A percentile compares a stretch with the other conserved stretches of the same genome.
These are phyloP conservation scores for Phalera bucephala DNA, from an alignment of 2,888 invertebrate species.

Conservation along the genomic window DNA sequence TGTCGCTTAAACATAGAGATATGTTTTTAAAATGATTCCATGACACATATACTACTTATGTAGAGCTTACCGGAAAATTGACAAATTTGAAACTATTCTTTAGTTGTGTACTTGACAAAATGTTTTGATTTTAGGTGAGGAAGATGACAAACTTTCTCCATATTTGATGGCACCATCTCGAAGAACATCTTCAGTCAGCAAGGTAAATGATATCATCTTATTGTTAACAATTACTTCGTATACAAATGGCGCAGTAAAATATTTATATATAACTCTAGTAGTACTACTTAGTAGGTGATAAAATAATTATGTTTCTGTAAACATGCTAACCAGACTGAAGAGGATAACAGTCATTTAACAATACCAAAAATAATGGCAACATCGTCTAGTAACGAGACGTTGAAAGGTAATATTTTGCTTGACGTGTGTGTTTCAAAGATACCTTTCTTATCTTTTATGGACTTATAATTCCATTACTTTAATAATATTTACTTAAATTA, in stretches of 20 bases:
- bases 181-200: slow-evolving; percentile 64
- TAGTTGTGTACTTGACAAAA: no score
- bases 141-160: slow-evolving; percentile 73
- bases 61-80: no score
- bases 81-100: no score
- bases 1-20: no score
- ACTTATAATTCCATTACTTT: background rate
- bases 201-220: slow-evolving; percentile 41
- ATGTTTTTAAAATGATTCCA: no score
- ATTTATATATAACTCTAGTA: no score
- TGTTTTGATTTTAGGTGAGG: slow-evolving; percentile 74
- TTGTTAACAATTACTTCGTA: no score
- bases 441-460: background rate
- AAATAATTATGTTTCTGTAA: background rate
- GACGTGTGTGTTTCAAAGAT: background rate
- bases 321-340: slow-evolving; percentile 72
- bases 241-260: background rate
- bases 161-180: slow-evolving; percentile 68
- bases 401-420: slow-evolving; percentile 82
- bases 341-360: slow-evolving; percentile 85
- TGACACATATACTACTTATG: no score
- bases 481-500: no score
- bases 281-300: no score
- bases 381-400: slow-evolving; percentile 90
- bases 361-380: slow-evolving; percentile 89